These are phyloP conservation scores for Corythornis cristatus DNA, from an alignment of 2,113 vertebrate genomes.

Conservation along the genomic window DNA sequence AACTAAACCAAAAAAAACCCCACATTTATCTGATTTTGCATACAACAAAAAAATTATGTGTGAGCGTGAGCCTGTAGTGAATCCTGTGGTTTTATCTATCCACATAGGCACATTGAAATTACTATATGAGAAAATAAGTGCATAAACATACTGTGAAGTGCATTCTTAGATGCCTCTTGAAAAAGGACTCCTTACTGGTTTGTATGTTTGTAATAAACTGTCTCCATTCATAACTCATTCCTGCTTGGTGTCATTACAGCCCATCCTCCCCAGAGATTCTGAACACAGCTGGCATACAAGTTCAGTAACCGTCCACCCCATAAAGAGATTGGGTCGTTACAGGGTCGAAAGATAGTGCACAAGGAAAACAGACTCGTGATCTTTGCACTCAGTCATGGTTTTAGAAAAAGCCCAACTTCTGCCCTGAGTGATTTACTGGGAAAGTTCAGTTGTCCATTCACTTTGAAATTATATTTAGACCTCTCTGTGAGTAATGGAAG, in stretches of 20 bases:
- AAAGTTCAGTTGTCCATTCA: slow-evolving; percentile 25
- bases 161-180: background rate
- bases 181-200: slow-evolving; percentile 4
- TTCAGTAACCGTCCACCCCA: slow-evolving; percentile 42
- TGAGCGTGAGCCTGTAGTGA: background rate
- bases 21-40: background rate
- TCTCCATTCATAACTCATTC: slow-evolving; percentile 45
- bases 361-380: background rate
- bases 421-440: slow-evolving; percentile 3
- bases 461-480: slow-evolving; percentile 60
- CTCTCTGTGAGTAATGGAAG: slow-evolving; percentile 39
- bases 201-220: slow-evolving; percentile 1
- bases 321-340: background rate
- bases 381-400: slow-evolving; percentile 57
- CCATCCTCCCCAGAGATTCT: slow-evolving; percentile 35
- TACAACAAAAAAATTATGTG: background rate
- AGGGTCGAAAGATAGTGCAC: background rate
- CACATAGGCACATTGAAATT: background rate
- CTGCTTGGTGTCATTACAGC: slow-evolving; percentile 36
- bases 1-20: background rate
- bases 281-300: slow-evolving; percentile 44
- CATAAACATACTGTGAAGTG: background rate
- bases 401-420: background rate
- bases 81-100: background rate
- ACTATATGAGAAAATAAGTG: background rate